Evolutionary conservation across 2,797 vertebrate species (phyloP).

Genomic region (Parauchenoglanis punctatus): DNA sequence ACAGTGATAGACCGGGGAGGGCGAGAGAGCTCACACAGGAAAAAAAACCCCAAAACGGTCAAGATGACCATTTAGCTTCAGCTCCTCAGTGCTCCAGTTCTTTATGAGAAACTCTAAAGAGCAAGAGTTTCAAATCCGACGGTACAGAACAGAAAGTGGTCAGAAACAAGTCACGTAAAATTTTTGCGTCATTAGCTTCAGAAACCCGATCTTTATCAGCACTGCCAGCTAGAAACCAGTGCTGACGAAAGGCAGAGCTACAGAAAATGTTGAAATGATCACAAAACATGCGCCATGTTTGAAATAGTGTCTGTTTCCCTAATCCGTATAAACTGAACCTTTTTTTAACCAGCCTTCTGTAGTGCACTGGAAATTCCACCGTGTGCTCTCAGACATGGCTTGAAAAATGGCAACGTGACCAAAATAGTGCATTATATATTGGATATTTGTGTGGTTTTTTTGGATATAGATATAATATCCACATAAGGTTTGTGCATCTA

Average conservation of each 20-base stretch:
- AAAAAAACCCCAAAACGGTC: too few relatives aligned
- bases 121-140: not conserved
- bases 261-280: not conserved
- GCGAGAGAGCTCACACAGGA: not conserved
- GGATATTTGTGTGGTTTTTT: not conserved
- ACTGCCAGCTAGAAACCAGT: not conserved
- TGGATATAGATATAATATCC: too few relatives aligned
- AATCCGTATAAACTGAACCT: not conserved
- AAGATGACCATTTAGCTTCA: not conserved
- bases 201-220: not conserved
- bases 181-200: not conserved
- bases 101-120: not conserved
- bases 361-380: not conserved
- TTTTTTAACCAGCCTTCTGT: not conserved
- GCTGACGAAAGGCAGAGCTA: not conserved
- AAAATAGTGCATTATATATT: not conserved
- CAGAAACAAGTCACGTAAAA: not conserved
- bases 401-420: not conserved
- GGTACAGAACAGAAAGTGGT: not conserved
- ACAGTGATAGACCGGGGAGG: not conserved
- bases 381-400: not conserved
- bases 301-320: slow-evolving; percentile 5
- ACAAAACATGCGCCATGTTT: not conserved
- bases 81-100: not conserved
- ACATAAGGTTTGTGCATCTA: not conserved